Evolutionary conservation across 2,113 vertebrate species (phyloP), one percentile per base, ranked within the genome.

Genomic region (Limanda limanda): DNA sequence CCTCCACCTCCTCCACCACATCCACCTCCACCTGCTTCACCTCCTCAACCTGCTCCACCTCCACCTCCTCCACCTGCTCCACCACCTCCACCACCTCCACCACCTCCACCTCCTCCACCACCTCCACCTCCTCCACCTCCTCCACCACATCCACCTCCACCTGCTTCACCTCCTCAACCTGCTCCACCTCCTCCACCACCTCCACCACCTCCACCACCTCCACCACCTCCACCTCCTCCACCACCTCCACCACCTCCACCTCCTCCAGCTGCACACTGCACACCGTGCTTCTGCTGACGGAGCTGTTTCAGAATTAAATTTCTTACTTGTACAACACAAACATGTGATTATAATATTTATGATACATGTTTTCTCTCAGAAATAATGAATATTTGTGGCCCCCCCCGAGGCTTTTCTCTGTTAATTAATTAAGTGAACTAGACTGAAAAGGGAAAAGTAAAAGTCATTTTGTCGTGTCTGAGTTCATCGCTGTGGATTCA

Each of bases 381-480:
- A 88, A 83, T 89, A 89, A 91, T 90, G 79, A 88, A 86, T 83
- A 86, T 91, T 74, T 79, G 56, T 57, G 42, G 81, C 87, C 87
- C 76, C 87, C 87, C 76, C 0, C 0, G 31, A 82, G 88, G 89
- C 84, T 86, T 85, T 6, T 72, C 74, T 77, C 72, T 64, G 67
- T 79, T 90, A 91, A 91, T 90, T 91, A 91, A 92, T 92, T 88
- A 88, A 86, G 75, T 78, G 87, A 88, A 83, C 78, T 71, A 84
- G 80, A 81, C 80, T 82, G 81, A 85, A 90, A 89, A 85, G 78
- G 58, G 79, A 83, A 85, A 31, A 82, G 84, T 79, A 79, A 84
- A 89, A 88, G 84, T 84, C 86, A 86, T 92, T 90, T 85, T 88
- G 60, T 81, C 45, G 85, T 14, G 52, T 82, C 68, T 76, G 78